phyloP scores from a whole-genome alignment of 1,140 invertebrate genomes.

The Rhagoletis pomonella region DNA sequence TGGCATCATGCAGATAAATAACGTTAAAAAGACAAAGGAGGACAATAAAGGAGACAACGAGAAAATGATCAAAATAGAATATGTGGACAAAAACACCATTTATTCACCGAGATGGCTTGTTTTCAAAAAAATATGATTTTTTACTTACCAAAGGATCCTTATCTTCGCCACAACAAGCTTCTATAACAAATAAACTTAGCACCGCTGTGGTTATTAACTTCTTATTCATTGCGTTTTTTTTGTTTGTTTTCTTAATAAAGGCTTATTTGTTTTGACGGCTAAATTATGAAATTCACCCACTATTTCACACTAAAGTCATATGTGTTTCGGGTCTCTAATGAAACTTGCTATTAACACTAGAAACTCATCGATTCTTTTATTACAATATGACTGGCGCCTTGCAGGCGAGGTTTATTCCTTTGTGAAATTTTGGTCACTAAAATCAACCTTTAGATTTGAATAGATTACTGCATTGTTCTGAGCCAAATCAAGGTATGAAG shows the following conservation, averaged over 20 bases:
- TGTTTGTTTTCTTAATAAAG: conserved; percentile 11
- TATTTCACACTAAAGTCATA: not conserved
- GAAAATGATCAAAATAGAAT: conserved; percentile 21
- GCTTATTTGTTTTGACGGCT: not conserved
- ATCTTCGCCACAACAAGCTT: not conserved
- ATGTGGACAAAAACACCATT: conserved; percentile 17
- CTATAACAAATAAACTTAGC: not conserved
- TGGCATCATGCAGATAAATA: not conserved
- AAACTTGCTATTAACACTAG: not conserved
- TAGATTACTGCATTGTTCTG: not conserved
- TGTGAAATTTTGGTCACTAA: not conserved
- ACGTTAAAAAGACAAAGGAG: not conserved
- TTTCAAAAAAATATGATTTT: not conserved
- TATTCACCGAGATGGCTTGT: not conserved
- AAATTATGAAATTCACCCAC: not conserved
- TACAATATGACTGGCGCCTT: not conserved
- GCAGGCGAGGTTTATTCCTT: not conserved
- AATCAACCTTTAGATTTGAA: not conserved
- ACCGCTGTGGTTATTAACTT: not conserved
- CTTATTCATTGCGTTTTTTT: conserved; percentile 13
- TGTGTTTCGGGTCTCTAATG: not conserved
- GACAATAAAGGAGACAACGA: not conserved
- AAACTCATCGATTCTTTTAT: conserved; percentile 5
- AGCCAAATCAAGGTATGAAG: not conserved
- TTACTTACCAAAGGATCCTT: conserved; percentile 24